A percentile compares a stretch with the other conserved stretches of the same genome.
Evolutionary conservation across 92 coral and sea anemone species (phyloP).

Genomic region (Heteractis magnifica): DNA sequence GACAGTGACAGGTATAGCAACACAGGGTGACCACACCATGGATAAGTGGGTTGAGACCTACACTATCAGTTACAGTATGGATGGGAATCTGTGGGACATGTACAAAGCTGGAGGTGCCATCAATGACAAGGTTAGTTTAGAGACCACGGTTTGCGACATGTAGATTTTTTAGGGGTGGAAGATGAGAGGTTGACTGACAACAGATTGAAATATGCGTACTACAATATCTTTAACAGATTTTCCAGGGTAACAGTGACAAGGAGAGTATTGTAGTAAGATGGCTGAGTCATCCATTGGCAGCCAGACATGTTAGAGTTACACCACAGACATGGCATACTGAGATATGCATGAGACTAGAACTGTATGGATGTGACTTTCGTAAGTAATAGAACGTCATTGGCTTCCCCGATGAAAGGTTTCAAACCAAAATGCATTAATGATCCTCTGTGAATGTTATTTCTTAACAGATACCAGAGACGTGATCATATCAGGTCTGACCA

Average conservation of each 20-base stretch:
- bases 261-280: constrained; percentile 28
- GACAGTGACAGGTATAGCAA: too few species aligned
- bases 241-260: constrained; percentile 47
- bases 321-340: constrained; percentile 43
- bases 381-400: not conserved
- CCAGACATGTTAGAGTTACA: constrained; percentile 39
- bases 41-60: constrained; percentile 41
- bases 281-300: constrained; percentile 34
- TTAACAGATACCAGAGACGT: not conserved
- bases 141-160: too few species aligned
- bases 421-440: too few species aligned
- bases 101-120: constrained; percentile 1
- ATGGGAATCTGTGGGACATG: constrained; percentile 18
- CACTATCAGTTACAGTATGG: constrained; percentile 26
- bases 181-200: too few species aligned
- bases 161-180: too few species aligned
- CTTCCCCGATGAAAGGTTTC: too few species aligned
- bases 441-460: too few species aligned
- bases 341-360: constrained; percentile 57
- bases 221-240: constrained; percentile 17
- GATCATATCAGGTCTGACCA: constrained; percentile 6
- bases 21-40: constrained; percentile 36
- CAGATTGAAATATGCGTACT: not conserved
- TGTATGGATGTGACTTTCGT: constrained; percentile 46
- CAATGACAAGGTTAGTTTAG: constrained; percentile 15